Evolutionary conservation across 1,140 invertebrate species (phyloP).

Genomic region (Triops longicaudatus): DNA sequence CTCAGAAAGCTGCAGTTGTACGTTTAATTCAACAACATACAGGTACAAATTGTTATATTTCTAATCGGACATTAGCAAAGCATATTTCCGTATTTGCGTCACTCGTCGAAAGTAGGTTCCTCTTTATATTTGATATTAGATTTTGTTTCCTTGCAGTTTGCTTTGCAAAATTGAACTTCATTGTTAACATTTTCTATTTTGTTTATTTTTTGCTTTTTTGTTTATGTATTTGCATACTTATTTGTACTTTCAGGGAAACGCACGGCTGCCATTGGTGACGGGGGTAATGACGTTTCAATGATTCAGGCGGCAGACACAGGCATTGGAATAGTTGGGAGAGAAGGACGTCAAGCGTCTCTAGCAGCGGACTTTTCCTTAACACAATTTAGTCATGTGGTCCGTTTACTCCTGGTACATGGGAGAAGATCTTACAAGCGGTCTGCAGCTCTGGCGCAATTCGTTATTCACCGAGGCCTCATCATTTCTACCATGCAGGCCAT

Average conservation of each 20-base stretch:
- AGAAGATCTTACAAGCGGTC: conserved; percentile 92
- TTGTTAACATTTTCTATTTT: conserved; percentile 8
- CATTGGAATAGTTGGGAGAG: conserved; percentile 86
- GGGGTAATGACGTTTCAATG: conserved; percentile 53
- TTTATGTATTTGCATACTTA: neutral
- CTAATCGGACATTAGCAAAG: conserved; percentile 11
- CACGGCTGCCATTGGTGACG: conserved; percentile 44
- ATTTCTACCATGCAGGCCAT: conserved; percentile 99
- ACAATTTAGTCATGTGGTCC: conserved; percentile 78
- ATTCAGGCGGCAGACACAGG: conserved; percentile 89
- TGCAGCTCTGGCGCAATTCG: conserved; percentile 92
- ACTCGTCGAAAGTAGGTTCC: neutral
- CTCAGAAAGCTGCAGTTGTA: conserved; percentile 96
- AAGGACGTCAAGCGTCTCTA: conserved; percentile 85
- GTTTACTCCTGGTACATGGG: conserved; percentile 88
- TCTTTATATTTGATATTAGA: neutral
- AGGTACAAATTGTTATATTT: conserved; percentile 53
- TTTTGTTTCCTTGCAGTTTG: too few relatives aligned
- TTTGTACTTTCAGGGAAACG: conserved; percentile 29
- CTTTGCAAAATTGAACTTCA: too few relatives aligned
- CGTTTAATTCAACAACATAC: conserved; percentile 79
- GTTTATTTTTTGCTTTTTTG: too few relatives aligned
- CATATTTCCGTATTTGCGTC: neutral
- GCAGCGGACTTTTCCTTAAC: conserved; percentile 98
- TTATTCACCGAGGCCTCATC: conserved; percentile 96